Base-by-base conservation (phyloP, 2,113 vertebrate genomes). In the Toxotes chatareus region DNA sequence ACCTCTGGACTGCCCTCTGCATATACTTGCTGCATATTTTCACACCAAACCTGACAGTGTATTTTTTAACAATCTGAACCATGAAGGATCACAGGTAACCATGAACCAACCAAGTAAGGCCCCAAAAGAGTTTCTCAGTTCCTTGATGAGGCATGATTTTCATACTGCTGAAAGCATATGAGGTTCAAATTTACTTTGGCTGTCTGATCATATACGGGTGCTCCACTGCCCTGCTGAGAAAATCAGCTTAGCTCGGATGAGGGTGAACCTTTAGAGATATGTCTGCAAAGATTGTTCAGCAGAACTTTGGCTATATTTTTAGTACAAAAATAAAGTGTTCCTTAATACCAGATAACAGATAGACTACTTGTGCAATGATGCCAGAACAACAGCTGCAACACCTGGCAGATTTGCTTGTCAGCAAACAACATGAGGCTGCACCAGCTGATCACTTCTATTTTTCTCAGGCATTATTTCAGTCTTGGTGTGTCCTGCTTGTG, bases 371-470 rank as follows among this genome's bases (percentile, higher is more conserved):
- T 21, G 19, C 19, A 7, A 27, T 27, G 56, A 38, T 27, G 53
- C 65, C 65, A 66, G 55, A 72, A 56, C 65, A 85, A 68, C 36
- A 83, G 51, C 80, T 66, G 73, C 76, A 73, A 42, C 80, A 71
- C 34, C 69, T 77, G 59, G 38, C 40, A 65, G 13, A 76, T 49
- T 42, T 83, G 44, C 83, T 19, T 76, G 86, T 69, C 79, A 84
- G 76, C 78, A 80, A 68, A 72, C 59, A 62, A 27, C 70, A 53
- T 5, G 73, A 42, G 17, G 11, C 49, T 44, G 31, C 68, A 42
- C 44, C 71, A 79, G 56, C 38, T 74, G 62, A 73, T 67, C 42
- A 38, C 31, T 19, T 63, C 59, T 23, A 9, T 71, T 77, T 44
- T 46, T 62, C 38, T 65, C 65, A 47, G 32, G n/a, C 38, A 57